Evolutionary conservation across 2,113 vertebrate genomes (phyloP), one percentile per base, ranked within the genome.

Genomic region (Chloropsis cyanopogon): DNA sequence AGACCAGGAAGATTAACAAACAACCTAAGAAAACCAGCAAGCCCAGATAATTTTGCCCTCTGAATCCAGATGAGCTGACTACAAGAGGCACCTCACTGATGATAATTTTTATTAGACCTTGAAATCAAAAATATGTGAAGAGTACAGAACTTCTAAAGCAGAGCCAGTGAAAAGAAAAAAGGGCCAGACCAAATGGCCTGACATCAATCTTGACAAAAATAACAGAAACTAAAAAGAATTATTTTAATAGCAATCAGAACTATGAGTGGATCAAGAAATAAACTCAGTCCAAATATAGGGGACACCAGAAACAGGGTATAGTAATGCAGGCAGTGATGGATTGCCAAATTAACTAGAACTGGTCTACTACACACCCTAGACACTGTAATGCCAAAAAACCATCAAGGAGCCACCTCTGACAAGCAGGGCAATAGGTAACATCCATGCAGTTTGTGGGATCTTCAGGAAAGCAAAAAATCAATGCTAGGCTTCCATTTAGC

Each of bases 361-460:
- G 19, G 3, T 69, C 49, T 72, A 42, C 57, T 26, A 71, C 11
- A 71, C 6, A 14, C 3, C 14, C 25, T 24, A 54, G 28, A 65
- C 24, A 61, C 0, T 0, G 10, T 24, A 84, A 64, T 29, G 46
- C 39, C 13, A 81, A 80, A 86, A 66, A 22, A 3, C 0, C 15
- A 50, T 18, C 61, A 41, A 49, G 28, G 44, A 85, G n/a, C 6
- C 31, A 65, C 42, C 31, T 42, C 41, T 35, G n/a, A 49, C 24
- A 82, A 65, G 29, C 8, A 63, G 21, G 14, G 7, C 44, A 76
- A 22, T 2, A 46, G 1, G 7, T 6, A 46, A 57, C n/a, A 73
- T 4, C 37, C 31, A 49, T 1, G 0, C 25, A 69, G 23, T 31
- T 76, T 39, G 44, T 2, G 1, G 14, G 29, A 41, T 22, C n/a